Base-by-base conservation (phyloP, 2,797 vertebrate species). In the Hypotaenidia philippensis region DNA sequence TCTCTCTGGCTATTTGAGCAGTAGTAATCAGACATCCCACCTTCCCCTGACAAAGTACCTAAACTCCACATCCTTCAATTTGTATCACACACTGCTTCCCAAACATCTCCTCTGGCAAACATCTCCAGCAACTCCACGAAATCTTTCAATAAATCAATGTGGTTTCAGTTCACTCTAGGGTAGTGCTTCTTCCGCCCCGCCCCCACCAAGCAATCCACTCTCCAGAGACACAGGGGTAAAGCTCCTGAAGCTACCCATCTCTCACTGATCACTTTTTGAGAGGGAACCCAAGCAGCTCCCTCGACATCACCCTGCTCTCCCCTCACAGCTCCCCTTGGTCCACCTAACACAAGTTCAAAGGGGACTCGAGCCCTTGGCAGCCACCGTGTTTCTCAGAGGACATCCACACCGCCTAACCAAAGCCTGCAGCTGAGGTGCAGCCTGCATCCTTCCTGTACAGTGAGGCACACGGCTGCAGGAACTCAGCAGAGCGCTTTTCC, bases 301-400 rank as follows among this genome's bases (percentile, higher is more conserved):
- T 41, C 32, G 53, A 60, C 8, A 66, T 20, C 15, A 49, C 11
- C 27, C 25, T 18, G 13, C 32, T 65, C 10, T 47, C 21, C 22
- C 16, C 23, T 77, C 52, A 5, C 34, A 32, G 14, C 26, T 60
- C 40, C 40, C 55, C 47, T 34, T 7, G 9, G 22, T 55, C 22
- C 18, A 15, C 22, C 47, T 23, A 60, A 60, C 40, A 5, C 1
- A 10, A 72, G 49, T 9, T 11, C 21, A 5, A 19, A 41, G 34
- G 9, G 9, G 22, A 21, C 31, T 41, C 0, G 1, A 14, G 27
- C 16, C 8, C 8, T 44, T 12, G 6, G 16, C 15, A 79, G 19
- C 26, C 27, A 8, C 40, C 3, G 6, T 10, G 45, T 23, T 38
- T 22, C 64, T 29, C 6, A 5, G 11, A 47, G 6, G 4, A 11